Evolutionary conservation across 2,888 invertebrate species (phyloP), one percentile per base, ranked within the genome.

Genomic region (Uloborus plumipes): DNA sequence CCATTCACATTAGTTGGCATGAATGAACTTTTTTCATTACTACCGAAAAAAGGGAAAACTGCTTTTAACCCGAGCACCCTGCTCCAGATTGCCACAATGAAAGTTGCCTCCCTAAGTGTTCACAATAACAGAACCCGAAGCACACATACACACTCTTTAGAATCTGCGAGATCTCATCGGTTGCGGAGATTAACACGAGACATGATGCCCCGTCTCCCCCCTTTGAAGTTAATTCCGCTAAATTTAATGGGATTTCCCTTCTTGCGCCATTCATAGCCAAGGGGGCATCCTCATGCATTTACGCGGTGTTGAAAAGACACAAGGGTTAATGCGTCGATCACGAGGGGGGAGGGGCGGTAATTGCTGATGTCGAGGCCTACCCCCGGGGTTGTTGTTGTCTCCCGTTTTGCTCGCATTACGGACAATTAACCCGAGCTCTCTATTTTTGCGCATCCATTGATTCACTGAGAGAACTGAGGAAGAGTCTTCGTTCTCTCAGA

Each of bases 191-290:
- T n/a, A 64, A 47, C 18, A 20, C 64, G 49, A 64, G 18, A 20
- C 47, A 39, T 47, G 11, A 39, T 64, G n/a, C 7, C 47, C 47
- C 64, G 49, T 47, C 39, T 47, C 47, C 69, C 64, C 53, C 51
- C 62, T 18, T 51, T 59, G 72, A 67, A 81, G 74, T 81, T 70
- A 81, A 75, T 81, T 81, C 80, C 70, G 74, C 70, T 74, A 64
- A 74, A 81, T 81, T 81, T 81, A 81, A 81, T 81, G 74, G 80
- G 74, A 70, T 74, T 69, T 51, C 69, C 59, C 55, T 64, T 58
- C 69, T 53, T 61, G 39, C 31, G 39, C 39, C 9, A 39, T 55
- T 55, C 55, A 55, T 55, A 20, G 55, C 55, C 15, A 1, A 6
- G 16, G 67, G 18, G 50, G 51, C 53, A 69, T 69, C 55, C 53